phyloP scores from a whole-genome alignment of 2,797 vertebrate genomes.

The Sylvia borin region DNA sequence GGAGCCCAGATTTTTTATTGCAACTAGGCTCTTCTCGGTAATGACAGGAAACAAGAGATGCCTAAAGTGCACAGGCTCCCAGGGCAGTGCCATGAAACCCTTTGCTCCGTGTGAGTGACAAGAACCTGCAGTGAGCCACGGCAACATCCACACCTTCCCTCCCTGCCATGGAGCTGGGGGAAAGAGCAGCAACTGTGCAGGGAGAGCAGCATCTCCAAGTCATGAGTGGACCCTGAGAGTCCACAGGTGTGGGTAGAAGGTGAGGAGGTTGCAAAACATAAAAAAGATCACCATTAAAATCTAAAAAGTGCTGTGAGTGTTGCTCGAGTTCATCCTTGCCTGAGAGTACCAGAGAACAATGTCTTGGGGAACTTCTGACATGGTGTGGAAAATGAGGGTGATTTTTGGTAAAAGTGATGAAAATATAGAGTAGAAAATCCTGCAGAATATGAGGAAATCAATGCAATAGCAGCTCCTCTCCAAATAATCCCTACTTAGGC shows the following conservation, averaged over 20 bases:
- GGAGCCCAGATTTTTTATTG: constrained; percentile 64
- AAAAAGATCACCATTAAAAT: neutral
- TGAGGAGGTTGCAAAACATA: neutral
- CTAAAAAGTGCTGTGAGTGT: neutral
- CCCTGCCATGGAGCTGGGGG: neutral
- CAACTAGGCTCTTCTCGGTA: constrained; percentile 1
- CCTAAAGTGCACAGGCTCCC: neutral
- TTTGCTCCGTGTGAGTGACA: neutral
- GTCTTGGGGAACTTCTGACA: neutral
- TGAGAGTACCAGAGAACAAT: neutral
- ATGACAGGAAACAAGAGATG: constrained; percentile 32
- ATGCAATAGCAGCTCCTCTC: neutral
- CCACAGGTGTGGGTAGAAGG: neutral
- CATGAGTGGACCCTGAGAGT: neutral
- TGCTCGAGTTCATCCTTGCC: neutral
- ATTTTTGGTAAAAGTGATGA: neutral
- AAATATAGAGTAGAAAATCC: neutral
- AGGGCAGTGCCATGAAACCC: neutral
- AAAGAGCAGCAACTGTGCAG: neutral
- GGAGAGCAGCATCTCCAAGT: neutral
- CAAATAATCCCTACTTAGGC: neutral
- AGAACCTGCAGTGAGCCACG: fast-evolving
- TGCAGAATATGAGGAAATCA: neutral
- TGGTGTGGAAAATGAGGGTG: neutral
- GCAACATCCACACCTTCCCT: neutral